Evolutionary conservation across 1,140 invertebrate genomes (phyloP), one percentile per base, ranked within the genome.

Genomic region (Varroa destructor): DNA sequence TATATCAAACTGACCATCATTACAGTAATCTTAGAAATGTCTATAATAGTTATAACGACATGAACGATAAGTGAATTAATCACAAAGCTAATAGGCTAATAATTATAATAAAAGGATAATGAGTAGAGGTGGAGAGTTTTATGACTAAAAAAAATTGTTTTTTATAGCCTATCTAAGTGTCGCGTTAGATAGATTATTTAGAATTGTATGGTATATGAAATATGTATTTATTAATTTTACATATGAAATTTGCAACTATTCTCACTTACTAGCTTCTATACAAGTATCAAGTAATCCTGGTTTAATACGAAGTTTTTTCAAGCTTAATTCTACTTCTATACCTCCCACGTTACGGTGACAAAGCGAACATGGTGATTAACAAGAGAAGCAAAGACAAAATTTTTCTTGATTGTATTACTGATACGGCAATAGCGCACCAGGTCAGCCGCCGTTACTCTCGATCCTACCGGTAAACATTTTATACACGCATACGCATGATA

Each of bases 401-500:
- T 67, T 8, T 67, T 67, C 61, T 67, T 67, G 12, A 67, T 46
- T 40, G 61, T 43, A 14, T 40, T 43, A 46, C 61, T 46, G 61
- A 67, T 67, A 36, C 61, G 61, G 8, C 61, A 67, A 8, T 25
- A 67, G 36, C 61, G 61, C 12, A 67, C 36, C 40, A 67, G 40
- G 61, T 67, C 61, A 12, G 46, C 40, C 14, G n/a, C 37, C 12
- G 61, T 43, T 12, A 67, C 40, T 2, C 8, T 14, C 1, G 40
- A 40, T 14, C 46, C 61, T 37, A 43, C 40, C 14, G 61, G 61
- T 46, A 67, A 67, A 46, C 61, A 67, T 14, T 25, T 43, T 2
- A 67, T 46, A 8, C 61, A 67, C 12, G 61, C 61, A 37, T 67
- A 67, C 5, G 61, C 61, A 46, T 67, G 61, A 46, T 67, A 67